phyloP scores from a whole-genome alignment of 64 coral and sea anemone genomes.

The Stylophora pistillata region DNA sequence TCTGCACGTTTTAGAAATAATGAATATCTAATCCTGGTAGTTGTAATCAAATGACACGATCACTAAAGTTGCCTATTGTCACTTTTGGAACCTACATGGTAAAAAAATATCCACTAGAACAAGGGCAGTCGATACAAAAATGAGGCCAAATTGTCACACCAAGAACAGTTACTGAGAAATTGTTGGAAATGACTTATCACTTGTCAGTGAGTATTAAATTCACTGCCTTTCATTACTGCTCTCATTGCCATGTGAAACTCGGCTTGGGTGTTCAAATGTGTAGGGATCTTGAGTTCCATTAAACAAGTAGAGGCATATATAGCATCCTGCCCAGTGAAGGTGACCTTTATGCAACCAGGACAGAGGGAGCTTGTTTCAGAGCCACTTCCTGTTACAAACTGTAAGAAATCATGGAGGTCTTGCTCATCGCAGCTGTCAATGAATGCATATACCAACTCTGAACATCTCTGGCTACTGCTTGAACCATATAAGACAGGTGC shows the following conservation, averaged over 20 bases:
- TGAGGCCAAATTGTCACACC: too few relatives aligned
- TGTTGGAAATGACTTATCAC: background rate
- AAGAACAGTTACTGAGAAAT: too few relatives aligned
- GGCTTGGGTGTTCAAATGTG: background rate
- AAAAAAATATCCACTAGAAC: too few relatives aligned
- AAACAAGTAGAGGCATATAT: slow-evolving; percentile 63
- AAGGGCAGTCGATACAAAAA: too few relatives aligned
- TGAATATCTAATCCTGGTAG: too few relatives aligned
- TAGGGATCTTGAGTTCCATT: slow-evolving; percentile 50
- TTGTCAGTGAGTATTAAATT: slow-evolving; percentile 32
- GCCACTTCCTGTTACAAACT: slow-evolving; percentile 56
- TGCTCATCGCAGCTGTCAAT: slow-evolving; percentile 13
- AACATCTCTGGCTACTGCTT: too few relatives aligned
- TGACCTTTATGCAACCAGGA: slow-evolving; percentile 58
- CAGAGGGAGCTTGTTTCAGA: slow-evolving; percentile 31
- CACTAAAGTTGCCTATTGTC: too few relatives aligned
- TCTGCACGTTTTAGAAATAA: too few relatives aligned
- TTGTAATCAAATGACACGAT: too few relatives aligned
- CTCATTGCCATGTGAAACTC: slow-evolving; percentile 40
- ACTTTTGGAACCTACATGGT: background rate
- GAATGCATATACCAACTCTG: slow-evolving; percentile 1
- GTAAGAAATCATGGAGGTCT: slow-evolving; percentile 35
- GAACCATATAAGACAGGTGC: too few relatives aligned
- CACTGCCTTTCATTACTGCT: slow-evolving; percentile 32
- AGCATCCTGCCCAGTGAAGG: slow-evolving; percentile 22